These are phyloP conservation scores for Eilema depressum DNA, from an alignment of 2,888 invertebrate species.

Conservation along the genomic window DNA sequence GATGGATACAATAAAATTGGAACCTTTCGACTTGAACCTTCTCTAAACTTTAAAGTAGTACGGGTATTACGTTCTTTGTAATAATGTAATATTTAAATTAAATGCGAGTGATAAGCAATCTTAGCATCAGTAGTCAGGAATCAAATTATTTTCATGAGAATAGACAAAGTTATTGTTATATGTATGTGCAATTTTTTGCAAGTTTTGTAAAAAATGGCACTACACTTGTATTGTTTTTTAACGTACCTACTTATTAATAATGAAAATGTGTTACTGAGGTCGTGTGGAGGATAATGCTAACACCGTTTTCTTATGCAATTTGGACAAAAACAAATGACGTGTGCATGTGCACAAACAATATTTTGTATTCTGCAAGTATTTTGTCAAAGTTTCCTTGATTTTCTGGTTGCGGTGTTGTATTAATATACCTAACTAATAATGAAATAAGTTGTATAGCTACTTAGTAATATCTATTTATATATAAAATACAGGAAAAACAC, in stretches of 20 bases:
- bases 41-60: too few species aligned
- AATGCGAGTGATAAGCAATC: slow-evolving; percentile 1
- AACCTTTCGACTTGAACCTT: too few species aligned
- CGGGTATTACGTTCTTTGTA: background rate
- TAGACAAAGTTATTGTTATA: background rate
- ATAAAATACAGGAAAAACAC: background rate
- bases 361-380: background rate
- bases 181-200: background rate
- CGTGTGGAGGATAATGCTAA: slow-evolving; percentile 23
- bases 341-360: background rate
- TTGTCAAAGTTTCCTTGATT: slow-evolving; percentile 7
- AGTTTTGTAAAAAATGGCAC: background rate
- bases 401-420: background rate
- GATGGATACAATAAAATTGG: too few species aligned
- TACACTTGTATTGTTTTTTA: background rate
- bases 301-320: slow-evolving; percentile 30
- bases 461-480: background rate
- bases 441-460: background rate
- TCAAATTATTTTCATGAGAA: background rate
- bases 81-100: background rate
- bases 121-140: background rate
- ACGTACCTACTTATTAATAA: background rate
- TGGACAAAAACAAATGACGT: slow-evolving; percentile 14
- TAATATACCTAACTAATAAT: background rate
- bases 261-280: slow-evolving; percentile 8